Evolutionary conservation across 1,140 invertebrate genomes (phyloP).

Genomic region (Aphis craccivora): DNA sequence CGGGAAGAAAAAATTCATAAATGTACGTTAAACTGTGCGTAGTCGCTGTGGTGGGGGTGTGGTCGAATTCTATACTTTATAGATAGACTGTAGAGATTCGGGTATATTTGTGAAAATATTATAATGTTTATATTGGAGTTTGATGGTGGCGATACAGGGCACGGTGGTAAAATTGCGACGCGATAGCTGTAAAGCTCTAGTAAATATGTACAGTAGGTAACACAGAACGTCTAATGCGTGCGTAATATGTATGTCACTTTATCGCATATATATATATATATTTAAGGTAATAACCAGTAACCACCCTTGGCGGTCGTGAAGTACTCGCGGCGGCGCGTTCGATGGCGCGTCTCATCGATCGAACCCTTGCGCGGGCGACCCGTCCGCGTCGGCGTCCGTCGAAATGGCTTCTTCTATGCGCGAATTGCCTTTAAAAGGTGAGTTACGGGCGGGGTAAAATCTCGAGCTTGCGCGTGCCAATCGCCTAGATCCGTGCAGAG

Average conservation of each 20-base stretch:
- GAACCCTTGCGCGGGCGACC: background rate
- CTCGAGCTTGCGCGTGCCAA: background rate
- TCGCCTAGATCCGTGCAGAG: background rate
- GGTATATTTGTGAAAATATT: background rate
- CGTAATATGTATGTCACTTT: background rate
- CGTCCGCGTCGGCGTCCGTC: background rate
- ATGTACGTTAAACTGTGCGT: background rate
- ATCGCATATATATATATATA: background rate
- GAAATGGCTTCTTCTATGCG: background rate
- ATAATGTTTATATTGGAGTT: background rate
- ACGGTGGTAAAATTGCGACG: background rate
- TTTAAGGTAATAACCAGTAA: background rate
- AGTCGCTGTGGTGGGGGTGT: background rate
- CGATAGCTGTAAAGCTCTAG: background rate
- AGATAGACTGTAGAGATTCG: background rate
- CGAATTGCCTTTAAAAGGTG: background rate
- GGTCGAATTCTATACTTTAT: background rate
- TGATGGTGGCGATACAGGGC: background rate
- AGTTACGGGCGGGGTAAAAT: background rate
- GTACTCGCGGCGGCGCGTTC: background rate
- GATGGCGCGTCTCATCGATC: background rate
- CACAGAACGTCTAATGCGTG: background rate
- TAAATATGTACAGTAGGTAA: background rate
- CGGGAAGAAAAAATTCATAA: background rate
- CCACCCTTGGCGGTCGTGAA: background rate